Percentiles rank a stretch among this genome's conserved stretches.
These are phyloP conservation scores for Anolis carolinensis DNA, from an alignment of 2,113 vertebrate species.

Conservation along the genomic window DNA sequence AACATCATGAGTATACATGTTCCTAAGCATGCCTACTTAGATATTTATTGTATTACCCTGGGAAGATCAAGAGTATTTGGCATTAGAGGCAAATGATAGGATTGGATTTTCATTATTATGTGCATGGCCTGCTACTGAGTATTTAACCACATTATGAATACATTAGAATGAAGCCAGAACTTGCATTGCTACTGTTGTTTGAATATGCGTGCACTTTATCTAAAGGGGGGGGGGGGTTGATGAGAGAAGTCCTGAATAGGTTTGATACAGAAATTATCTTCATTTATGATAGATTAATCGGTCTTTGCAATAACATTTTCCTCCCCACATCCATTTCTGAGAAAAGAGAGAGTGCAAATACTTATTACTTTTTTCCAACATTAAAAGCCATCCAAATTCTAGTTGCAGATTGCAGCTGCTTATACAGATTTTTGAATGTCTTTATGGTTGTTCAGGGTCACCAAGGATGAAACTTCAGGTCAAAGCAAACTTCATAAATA, in stretches of 20 bases:
- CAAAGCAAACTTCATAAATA: conserved; percentile 28
- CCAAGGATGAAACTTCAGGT: conserved; percentile 9
- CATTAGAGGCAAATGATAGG: neutral
- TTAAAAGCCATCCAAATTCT: conserved; percentile 32
- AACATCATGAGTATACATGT: neutral
- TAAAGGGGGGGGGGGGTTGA: neutral
- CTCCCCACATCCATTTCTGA: neutral
- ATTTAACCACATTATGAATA: neutral
- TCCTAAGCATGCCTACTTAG: neutral
- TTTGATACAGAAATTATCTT: neutral
- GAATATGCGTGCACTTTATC: neutral
- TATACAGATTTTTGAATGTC: neutral
- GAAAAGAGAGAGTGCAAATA: neutral
- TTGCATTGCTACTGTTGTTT: neutral
- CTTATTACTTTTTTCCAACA: neutral
- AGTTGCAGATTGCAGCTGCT: conserved; percentile 9
- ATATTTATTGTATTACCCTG: neutral
- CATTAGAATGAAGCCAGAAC: neutral
- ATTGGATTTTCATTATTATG: neutral
- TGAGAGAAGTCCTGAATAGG: neutral
- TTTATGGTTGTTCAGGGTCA: conserved; percentile 3
- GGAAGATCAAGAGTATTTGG: neutral
- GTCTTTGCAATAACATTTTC: neutral
- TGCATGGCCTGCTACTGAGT: neutral
- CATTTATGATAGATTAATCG: neutral